Base-by-base conservation (phyloP, 2,797 vertebrate genomes). In the Arctocebus calabarensis region DNA sequence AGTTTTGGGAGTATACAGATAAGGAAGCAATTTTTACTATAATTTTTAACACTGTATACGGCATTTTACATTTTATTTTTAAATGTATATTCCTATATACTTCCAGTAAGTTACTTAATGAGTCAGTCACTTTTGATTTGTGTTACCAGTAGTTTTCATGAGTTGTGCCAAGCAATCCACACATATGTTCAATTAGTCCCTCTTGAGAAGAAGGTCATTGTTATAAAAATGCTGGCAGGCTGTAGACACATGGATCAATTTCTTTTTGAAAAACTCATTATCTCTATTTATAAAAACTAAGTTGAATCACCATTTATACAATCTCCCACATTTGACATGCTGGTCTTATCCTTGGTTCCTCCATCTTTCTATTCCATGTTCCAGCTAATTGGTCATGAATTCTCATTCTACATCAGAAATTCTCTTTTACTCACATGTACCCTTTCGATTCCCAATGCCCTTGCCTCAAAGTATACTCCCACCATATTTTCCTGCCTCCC, bases 31-130 rank as follows among this genome's bases (percentile, higher is more conserved):
- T 27, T 94, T 92, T 87, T 43, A 74, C 64, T 86, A 62, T 43
- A 19, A 89, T 77, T 93, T 88, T 91, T 40, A 71, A 79, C 14
- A 22, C 57, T 62, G 19, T 48, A 16, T 23, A 84, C 40, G n/a
- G 14, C n/a, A 93, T 90, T 81, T 94, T 57, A 95, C 13, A 84
- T 71, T 87, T 95, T 84, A 87, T 68, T 94, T 92, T 84, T 34
- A 86, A 52, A 83, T 34, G 4, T 73, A 25, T 70, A 66, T 79
- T 90, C 23, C 25, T 22, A 70, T 55, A 45, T 62, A 78, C 17
- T 91, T 86, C 22, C 43, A 68, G 16, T 74, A 79, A 45, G 25
- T 89, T 55, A 93, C 8, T 84, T n/a, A 34, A 43, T 64, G 23
- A 83, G 7, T 75, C 34, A 84, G 19, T 75, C 64, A 86, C 29